Percentiles rank a stretch among this genome's conserved stretches.
Evolutionary conservation across 2,113 vertebrate species (phyloP).

Genomic region (Amphilophus citrinellus): DNA sequence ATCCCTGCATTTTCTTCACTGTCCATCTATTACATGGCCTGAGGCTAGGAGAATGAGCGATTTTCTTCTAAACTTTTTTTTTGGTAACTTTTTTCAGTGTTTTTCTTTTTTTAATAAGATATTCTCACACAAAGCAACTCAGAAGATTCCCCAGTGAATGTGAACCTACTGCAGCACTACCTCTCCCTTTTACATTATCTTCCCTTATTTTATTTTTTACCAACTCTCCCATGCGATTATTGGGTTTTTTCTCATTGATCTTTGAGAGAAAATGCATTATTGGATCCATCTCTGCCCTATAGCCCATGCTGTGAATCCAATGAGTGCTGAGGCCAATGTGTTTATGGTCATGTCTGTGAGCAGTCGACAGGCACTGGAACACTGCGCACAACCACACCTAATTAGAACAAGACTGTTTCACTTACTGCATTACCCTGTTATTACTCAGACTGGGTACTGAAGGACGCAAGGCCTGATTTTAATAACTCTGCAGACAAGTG

Average conservation of each 20-base stretch:
- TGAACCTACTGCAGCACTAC: neutral
- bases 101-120: too few relatives aligned
- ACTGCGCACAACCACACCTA: constrained; percentile 69
- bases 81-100: neutral
- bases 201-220: neutral
- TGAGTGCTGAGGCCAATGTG: constrained; percentile 51
- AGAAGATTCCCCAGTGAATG: neutral
- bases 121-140: neutral
- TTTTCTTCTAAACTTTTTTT: neutral
- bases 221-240: constrained; percentile 24
- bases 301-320: constrained; percentile 30
- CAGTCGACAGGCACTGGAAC: constrained; percentile 67
- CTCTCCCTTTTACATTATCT: neutral
- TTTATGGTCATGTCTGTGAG: constrained; percentile 72
- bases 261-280: constrained; percentile 24
- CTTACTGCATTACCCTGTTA: constrained; percentile 72
- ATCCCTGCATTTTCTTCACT: constrained; percentile 12
- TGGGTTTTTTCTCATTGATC: constrained; percentile 19
- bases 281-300: constrained; percentile 45
- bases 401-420: constrained; percentile 79
- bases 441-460: constrained; percentile 60
- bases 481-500: constrained; percentile 56
- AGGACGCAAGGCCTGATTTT: constrained; percentile 55
- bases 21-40: neutral
- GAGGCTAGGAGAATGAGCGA: neutral